Evolutionary conservation across 2,888 invertebrate genomes (phyloP).

Genomic region (Diaperis boleti): DNA sequence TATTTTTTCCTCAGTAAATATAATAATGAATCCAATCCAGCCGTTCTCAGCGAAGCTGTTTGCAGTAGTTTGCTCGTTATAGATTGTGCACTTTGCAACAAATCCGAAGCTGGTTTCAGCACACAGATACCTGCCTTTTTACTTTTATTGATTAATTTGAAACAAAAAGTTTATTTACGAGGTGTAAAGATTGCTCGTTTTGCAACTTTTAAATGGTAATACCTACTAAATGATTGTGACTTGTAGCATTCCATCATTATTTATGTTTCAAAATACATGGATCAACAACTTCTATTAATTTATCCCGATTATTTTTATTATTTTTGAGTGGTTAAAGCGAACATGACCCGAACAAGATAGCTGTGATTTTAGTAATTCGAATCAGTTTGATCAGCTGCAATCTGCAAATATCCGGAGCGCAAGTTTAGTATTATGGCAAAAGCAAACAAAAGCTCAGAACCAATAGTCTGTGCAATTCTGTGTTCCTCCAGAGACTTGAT

Average conservation of each 20-base stretch:
- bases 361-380: too few species aligned
- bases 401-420: not conserved
- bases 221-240: too few species aligned
- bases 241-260: too few species aligned
- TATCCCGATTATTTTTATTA: not conserved
- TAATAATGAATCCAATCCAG: too few species aligned
- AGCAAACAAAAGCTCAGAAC: conserved; percentile 7
- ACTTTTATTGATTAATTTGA: not conserved
- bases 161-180: not conserved
- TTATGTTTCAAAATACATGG: too few species aligned
- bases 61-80: not conserved
- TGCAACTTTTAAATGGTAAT: too few species aligned
- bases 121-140: not conserved
- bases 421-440: conserved; percentile 2
- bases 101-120: not conserved
- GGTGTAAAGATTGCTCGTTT: too few species aligned
- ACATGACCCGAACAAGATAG: too few species aligned
- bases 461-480: conserved; percentile 17
- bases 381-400: not conserved
- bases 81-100: not conserved
- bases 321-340: not conserved
- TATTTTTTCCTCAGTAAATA: too few species aligned
- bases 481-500: conserved; percentile 3
- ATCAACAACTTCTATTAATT: too few species aligned
- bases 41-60: not conserved